Evolutionary conservation across 2,113 vertebrate species (phyloP).

Genomic region (Nestor notabilis): DNA sequence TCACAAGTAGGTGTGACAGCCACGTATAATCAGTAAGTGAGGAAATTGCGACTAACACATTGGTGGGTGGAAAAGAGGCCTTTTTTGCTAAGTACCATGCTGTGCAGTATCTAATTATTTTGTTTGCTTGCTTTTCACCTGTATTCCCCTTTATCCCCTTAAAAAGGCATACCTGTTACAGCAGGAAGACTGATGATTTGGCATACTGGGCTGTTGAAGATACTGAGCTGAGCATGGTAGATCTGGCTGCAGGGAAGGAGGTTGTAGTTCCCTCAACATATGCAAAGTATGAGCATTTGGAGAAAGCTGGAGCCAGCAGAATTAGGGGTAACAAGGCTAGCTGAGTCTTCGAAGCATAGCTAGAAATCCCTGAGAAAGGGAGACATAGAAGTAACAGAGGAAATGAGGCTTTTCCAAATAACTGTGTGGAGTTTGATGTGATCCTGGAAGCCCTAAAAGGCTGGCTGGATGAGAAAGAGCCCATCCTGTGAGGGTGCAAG

Average conservation of each 20-base stretch:
- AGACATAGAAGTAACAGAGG: background rate
- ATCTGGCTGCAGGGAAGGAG: background rate
- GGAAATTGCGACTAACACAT: background rate
- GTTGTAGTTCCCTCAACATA: background rate
- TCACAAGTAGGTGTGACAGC: background rate
- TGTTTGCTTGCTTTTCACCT: background rate
- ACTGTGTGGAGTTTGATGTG: background rate
- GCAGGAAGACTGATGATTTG: background rate
- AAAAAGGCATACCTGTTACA: too few species aligned
- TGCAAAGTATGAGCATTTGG: background rate
- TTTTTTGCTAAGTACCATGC: background rate
- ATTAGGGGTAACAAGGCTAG: background rate
- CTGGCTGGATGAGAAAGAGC: background rate
- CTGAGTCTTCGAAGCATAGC: background rate
- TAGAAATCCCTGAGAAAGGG: background rate
- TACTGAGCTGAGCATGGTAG: background rate
- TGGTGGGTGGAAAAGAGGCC: background rate
- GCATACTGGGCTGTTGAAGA: background rate
- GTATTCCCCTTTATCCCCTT: background rate
- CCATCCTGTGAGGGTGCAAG: background rate
- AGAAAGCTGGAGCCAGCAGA: background rate
- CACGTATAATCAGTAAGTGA: background rate
- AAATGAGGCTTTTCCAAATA: background rate
- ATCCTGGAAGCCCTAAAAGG: background rate
- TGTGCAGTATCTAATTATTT: background rate